Base-by-base conservation (phyloP, 2,888 invertebrate genomes). In the Carpatolechia fugitivella region DNA sequence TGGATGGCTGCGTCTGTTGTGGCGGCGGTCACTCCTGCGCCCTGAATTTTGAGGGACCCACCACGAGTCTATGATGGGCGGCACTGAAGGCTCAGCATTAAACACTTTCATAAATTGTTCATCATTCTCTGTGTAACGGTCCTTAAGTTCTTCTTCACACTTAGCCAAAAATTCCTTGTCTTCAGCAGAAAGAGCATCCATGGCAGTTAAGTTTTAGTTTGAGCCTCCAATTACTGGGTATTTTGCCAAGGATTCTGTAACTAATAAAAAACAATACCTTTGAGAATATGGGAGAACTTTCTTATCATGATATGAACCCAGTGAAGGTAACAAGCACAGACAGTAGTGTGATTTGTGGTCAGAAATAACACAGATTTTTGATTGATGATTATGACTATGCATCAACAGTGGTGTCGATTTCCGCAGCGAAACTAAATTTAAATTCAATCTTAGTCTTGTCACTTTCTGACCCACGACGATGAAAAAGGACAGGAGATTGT, bases 1-100 rank as follows among this genome's bases (percentile, higher is more conserved):
- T 0, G 77, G 73, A 16, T 75, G 61, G 35, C 56, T 55, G 8
- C 74, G 69, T 31, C 75, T 64, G 53, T 81, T 80, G 46, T 70
- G 59, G 4, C 81, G 72, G 0, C 80, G 74, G 49, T 87, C 82
- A 56, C 81, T 78, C 33, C 82, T 71, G 7, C 78, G 73, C 0
- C 74, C 74, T 6, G 69, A 64, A 59, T 79, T 76, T 24, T 77
- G 73, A 10, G 79, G 61, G 2, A 69, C 66, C 75, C 77, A 78
- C 93, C 93, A 93, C 11, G 91, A 89, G 52, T 93, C 92, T 10
- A 93, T 65, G 10, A 94, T 89, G 6, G 94, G 94, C 3, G 94
- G 93, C 8, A 60, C 71, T 8, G 87, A 84, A 1, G 76, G 69
- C 14, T 84, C 78, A 11, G 82, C 76, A 58, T 83, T 85, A 44